These are phyloP conservation scores for Ctenopoma kingsleyae DNA, from an alignment of 2,797 vertebrate species.

Conservation along the genomic window DNA sequence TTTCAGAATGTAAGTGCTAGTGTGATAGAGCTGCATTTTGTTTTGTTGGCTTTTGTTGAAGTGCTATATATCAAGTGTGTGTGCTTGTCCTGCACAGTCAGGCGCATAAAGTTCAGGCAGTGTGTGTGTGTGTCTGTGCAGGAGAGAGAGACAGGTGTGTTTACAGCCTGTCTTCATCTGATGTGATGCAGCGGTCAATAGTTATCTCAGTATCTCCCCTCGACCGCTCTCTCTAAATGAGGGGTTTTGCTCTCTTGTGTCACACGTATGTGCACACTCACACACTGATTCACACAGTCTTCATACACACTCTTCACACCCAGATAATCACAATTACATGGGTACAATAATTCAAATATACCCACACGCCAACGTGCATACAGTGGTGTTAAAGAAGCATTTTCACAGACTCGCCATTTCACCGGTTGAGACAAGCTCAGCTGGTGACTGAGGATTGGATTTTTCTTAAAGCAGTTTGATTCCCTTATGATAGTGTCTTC, in stretches of 20 bases:
- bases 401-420: constrained; percentile 1
- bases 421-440: constrained; percentile 18
- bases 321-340: constrained; percentile 14
- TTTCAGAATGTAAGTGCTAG: constrained; percentile 54
- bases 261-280: constrained; percentile 8
- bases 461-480: constrained; percentile 42
- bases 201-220: constrained; percentile 51
- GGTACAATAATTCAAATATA: constrained; percentile 1
- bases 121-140: constrained; percentile 11
- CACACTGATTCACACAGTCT: background rate
- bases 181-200: constrained; percentile 68
- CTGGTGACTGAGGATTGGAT: constrained; percentile 39
- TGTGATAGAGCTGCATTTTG: constrained; percentile 57
- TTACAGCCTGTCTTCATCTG: constrained; percentile 49
- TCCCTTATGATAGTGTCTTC: constrained; percentile 21
- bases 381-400: background rate
- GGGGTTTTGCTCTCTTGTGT: constrained; percentile 62
- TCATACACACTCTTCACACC: background rate
- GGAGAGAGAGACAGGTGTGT: constrained; percentile 46
- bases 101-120: constrained; percentile 4
- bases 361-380: constrained; percentile 10
- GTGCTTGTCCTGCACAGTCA: constrained; percentile 4
- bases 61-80: constrained; percentile 54
- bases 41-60: constrained; percentile 51
- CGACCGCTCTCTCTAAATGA: constrained; percentile 60